Base-by-base conservation (phyloP, 2,888 invertebrate genomes). In the Polyploca ridens region DNA sequence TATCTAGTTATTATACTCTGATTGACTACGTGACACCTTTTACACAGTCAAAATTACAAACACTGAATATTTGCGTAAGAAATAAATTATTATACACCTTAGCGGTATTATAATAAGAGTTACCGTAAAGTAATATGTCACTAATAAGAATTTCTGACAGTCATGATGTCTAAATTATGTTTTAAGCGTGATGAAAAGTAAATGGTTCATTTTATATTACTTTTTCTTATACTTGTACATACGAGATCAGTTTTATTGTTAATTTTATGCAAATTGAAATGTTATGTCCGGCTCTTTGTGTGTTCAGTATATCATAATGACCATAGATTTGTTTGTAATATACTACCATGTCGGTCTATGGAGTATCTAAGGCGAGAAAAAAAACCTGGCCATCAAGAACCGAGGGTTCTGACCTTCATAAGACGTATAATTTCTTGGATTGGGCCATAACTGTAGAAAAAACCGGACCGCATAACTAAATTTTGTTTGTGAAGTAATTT, bases 211-310 rank as follows among this genome's bases (percentile, higher is more conserved):
- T 49, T 49, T n/a, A 49, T 49, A 49, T 54, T 19, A 14, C 10
- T 54, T 54, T 54, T 54, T 19, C 14, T 19, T 46, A n/a, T 54
- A 54, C 0, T 19, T 5, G 35, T 35, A 35, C 35, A 54, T 8
- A 19, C 16, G 1, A 49, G 49, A 49, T 49, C 49, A 16, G 16
- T 49, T 63, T 71, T 69, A 67, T 66, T 68, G 61, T 67, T 66
- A 77, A 75, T 66, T 67, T 68, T 72, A 72, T 68, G 66, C 62
- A 77, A 75, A 75, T 77, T 77, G 71, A 70, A 71, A 75, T 67
- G 69, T 76, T 68, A 70, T 61, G 66, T 78, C 74, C 74, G 71
- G 76, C 66, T 59, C 66, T 69, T 78, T 76, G 76, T 76, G 60
- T 44, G 58, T n/a, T 7, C 27, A 1, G 8, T 54, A 1, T n/a